phyloP scores from a whole-genome alignment of 2,888 invertebrate species.

The Salticus scenicus region DNA sequence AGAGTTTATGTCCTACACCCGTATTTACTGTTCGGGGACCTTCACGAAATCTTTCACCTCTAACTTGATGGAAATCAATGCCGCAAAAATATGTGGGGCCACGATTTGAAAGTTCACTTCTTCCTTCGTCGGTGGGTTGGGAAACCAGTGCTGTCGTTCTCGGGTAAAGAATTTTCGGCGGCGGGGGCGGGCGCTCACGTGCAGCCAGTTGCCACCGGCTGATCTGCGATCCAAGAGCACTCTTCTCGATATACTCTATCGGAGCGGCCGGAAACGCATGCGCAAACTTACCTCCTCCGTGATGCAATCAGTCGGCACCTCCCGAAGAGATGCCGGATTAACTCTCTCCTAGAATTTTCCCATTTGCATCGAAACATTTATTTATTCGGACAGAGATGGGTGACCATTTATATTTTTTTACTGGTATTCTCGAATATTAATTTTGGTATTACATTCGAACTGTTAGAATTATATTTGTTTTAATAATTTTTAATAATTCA shows the following conservation, averaged over 20 bases:
- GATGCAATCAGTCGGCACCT: conserved; percentile 50
- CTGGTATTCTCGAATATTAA: no score
- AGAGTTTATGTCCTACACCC: neutral
- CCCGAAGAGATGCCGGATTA: conserved; percentile 17
- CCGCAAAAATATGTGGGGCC: conserved; percentile 29
- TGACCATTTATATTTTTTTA: no score
- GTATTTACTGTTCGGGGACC: neutral
- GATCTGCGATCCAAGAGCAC: conserved; percentile 48
- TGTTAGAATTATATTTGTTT: no score
- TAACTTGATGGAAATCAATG: neutral
- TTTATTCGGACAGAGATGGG: neutral
- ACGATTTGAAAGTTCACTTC: conserved; percentile 6
- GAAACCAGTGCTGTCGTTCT: neutral
- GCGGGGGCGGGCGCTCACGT: conserved; percentile 47
- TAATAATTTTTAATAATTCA: no score
- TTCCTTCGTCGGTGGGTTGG: neutral
- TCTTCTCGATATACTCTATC: conserved; percentile 18
- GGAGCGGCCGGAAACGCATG: conserved; percentile 45
- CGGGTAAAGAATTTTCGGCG: neutral
- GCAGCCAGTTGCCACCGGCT: conserved; percentile 43
- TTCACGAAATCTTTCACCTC: neutral
- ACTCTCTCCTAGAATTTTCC: no score
- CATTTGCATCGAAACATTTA: neutral
- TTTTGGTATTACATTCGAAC: no score
- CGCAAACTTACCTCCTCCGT: conserved; percentile 36